Evolutionary conservation across 2,888 invertebrate species (phyloP).

Genomic region (Andricus curvator): DNA sequence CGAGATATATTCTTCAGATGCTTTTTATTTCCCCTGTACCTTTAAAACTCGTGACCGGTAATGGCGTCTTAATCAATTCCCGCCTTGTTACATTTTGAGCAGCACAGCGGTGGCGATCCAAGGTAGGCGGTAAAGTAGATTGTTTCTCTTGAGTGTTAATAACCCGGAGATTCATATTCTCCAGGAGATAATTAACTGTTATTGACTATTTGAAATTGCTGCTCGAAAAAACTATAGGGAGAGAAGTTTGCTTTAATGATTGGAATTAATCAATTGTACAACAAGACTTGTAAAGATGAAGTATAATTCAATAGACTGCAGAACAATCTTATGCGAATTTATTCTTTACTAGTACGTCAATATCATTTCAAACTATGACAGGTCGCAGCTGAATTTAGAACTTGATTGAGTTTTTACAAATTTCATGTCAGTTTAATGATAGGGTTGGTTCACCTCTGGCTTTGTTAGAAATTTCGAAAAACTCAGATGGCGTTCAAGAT

Average conservation of each 20-base stretch:
- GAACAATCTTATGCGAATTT: too few species aligned
- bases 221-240: background rate
- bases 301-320: too few species aligned
- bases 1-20: constrained; percentile 44
- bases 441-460: too few species aligned
- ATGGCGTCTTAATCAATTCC: constrained; percentile 33
- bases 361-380: too few species aligned
- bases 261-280: background rate
- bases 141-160: background rate
- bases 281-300: too few species aligned
- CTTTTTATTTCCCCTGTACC: background rate
- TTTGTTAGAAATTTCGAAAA: too few species aligned
- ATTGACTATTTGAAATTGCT: background rate
- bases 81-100: constrained; percentile 29
- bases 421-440: too few species aligned
- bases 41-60: constrained; percentile 33
- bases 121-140: background rate
- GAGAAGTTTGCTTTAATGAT: background rate
- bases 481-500: too few species aligned
- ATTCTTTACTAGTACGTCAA: too few species aligned
- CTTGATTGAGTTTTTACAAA: too few species aligned
- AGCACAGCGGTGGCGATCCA: background rate
- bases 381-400: too few species aligned
- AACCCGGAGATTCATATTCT: constrained; percentile 12
- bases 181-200: background rate